Base-by-base conservation (phyloP, 2,797 vertebrate genomes). In the Gymnopithys bicolor region DNA sequence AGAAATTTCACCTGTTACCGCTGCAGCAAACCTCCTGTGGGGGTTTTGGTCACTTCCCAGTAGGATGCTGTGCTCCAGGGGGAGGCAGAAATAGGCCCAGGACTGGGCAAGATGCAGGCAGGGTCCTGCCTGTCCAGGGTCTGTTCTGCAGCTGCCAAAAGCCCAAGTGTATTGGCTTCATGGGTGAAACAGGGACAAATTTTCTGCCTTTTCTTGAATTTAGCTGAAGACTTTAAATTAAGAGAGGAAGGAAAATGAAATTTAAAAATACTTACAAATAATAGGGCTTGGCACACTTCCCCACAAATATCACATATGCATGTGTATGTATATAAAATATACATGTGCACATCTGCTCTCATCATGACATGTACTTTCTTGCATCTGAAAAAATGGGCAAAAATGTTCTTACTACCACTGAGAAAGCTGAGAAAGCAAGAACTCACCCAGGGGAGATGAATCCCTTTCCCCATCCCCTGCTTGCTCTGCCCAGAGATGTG, bases 41-140 rank as follows among this genome's bases (percentile, higher is more conserved):
- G 28, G 14, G 2, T 27, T 5, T 28, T 6, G 12, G 15, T 28
- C 62, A 30, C 5, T 45, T 52, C 24, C 55, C 2, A 2, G 45
- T 0, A 5, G 24, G 30, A 7, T 76, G 23, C 12, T 41, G 3
- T 1, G 5, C 35, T 45, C 43, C 4, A 3, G 23, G 4, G 12
- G 51, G 51, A 62, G 46, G 33, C 66, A 6, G 7, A 24, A 56
- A 21, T 1, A 13, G 11, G 12, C 10, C 5, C 73, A 49, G 73
- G 25, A 46, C 13, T 0, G 1, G 11, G 30, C 13, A 10, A 30
- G 48, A 52, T 7, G 11, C 35, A 21, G 45, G 8, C 49, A 59
- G 74, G 37, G 32, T 13, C 12, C 2, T 11, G 48, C 19, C 77
- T 1, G 1, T 21, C 51, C 32, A 48, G 41, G 19, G 11, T 37